A percentile compares a stretch with the other conserved stretches of the same genome.
These are phyloP conservation scores for Pelvicachromis taeniatus DNA, from an alignment of 2,113 vertebrate species.

Conservation along the genomic window DNA sequence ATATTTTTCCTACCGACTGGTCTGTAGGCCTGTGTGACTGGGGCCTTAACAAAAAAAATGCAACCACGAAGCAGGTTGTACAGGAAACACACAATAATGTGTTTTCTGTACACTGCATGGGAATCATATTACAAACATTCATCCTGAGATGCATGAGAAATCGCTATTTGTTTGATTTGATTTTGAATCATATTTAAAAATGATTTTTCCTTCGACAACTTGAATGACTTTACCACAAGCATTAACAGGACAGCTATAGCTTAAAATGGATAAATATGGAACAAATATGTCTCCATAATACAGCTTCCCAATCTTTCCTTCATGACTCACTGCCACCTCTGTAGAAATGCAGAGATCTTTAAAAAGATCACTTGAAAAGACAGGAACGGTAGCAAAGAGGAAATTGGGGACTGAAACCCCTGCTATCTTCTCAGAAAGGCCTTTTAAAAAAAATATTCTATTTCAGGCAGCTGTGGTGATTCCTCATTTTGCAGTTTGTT, in stretches of 20 bases:
- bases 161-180: background rate
- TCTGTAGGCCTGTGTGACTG: background rate
- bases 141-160: background rate
- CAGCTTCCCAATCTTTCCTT: background rate
- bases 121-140: background rate
- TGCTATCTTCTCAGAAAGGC: background rate
- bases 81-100: background rate
- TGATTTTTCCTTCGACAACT: background rate
- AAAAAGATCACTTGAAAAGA: background rate
- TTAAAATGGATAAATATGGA: background rate
- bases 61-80: background rate
- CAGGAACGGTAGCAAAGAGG: background rate
- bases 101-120: background rate
- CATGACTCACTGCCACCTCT: background rate
- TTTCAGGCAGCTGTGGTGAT: background rate
- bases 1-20: background rate
- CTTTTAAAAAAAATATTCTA: background rate
- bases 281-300: background rate
- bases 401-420: background rate
- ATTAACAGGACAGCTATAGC: background rate
- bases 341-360: background rate
- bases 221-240: background rate
- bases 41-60: background rate
- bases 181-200: background rate
- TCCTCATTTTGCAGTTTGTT: background rate